A percentile compares a stretch with the other conserved stretches of the same genome.
Conservation (phyloP, 2,113 vertebrate genomes). For the Phaethornis superciliosus region DNA sequence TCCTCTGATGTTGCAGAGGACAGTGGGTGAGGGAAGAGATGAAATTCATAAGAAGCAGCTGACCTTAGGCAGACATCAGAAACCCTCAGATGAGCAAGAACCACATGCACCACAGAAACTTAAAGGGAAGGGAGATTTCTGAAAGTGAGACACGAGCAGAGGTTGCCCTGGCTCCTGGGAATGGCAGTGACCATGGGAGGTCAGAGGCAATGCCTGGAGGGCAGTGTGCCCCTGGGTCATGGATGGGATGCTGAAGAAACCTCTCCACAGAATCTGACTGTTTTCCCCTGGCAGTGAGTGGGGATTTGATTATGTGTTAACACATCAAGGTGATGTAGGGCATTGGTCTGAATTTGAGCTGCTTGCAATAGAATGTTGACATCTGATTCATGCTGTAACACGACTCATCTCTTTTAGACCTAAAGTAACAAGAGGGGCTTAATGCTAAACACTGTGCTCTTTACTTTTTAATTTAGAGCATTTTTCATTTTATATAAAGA, state of each 20-base stretch:
- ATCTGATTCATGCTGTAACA: not conserved
- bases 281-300: not conserved
- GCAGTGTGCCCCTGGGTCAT: rapidly evolving
- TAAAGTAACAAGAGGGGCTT: not conserved
- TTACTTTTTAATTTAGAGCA: not conserved
- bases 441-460: not conserved
- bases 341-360: not conserved
- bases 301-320: not conserved
- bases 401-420: not conserved
- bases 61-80: not conserved
- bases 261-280: not conserved
- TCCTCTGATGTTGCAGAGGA: not conserved
- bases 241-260: not conserved
- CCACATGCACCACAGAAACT: not conserved
- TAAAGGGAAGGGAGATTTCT: not conserved
- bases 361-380: not conserved
- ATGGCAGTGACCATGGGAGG: not conserved
- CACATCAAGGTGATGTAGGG: not conserved
- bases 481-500: not conserved
- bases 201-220: not conserved
- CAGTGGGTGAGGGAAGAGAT: not conserved
- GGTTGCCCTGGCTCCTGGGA: not conserved
- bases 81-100: not conserved
- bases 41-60: not conserved
- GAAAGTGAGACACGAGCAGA: not conserved